These are phyloP conservation scores for Nannoperca obscura DNA, from an alignment of 2,797 vertebrate species.

Conservation along the genomic window DNA sequence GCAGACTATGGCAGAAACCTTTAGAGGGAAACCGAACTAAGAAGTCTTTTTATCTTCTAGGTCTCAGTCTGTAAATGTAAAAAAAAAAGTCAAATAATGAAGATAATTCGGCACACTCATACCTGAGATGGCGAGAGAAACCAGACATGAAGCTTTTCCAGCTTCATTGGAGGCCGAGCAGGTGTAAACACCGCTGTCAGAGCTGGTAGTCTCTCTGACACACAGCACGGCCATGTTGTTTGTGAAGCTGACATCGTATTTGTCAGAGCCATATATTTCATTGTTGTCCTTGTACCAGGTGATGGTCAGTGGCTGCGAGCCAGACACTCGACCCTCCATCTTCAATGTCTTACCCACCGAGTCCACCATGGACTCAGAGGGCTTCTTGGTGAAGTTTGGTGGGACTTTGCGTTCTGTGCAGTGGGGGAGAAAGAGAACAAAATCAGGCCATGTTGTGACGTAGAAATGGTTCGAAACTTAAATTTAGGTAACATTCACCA, in stretches of 20 bases:
- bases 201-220: conserved; percentile 81
- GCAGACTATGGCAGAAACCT: background rate
- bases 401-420: conserved; percentile 90
- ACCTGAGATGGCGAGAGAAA: conserved; percentile 93
- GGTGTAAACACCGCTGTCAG: conserved; percentile 89
- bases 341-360: conserved; percentile 89
- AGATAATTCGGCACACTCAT: background rate
- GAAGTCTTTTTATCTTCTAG: background rate
- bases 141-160: conserved; percentile 88
- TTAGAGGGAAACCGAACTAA: background rate
- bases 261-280: conserved; percentile 86
- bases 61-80: background rate
- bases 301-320: conserved; percentile 91
- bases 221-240: conserved; percentile 87
- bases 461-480: background rate
- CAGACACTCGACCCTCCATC: conserved; percentile 91
- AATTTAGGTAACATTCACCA: background rate
- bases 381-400: conserved; percentile 93
- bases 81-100: background rate
- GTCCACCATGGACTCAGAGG: conserved; percentile 90
- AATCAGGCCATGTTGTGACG: conserved; percentile 33
- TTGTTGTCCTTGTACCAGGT: conserved; percentile 92
- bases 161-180: conserved; percentile 93
- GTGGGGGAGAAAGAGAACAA: conserved; percentile 52
- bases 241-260: conserved; percentile 89